Conservation (phyloP, 2,113 vertebrate genomes). For the Vulpes ferrilata region DNA sequence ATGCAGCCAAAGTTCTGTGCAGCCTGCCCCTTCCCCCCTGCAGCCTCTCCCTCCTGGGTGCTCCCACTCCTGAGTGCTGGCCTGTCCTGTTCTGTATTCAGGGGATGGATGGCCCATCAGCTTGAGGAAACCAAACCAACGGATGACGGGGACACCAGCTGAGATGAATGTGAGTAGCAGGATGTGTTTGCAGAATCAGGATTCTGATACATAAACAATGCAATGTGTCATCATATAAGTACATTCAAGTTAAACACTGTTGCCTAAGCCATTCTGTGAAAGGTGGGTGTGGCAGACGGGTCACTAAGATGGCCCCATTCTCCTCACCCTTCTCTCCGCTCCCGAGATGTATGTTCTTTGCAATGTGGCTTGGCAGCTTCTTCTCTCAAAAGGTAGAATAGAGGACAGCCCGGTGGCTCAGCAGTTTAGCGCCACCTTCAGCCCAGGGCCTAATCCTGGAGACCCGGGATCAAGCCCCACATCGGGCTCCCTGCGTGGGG, state of each 20-base stretch:
- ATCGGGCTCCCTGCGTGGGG: too few relatives aligned
- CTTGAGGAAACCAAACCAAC: not conserved
- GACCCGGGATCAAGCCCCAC: too few relatives aligned
- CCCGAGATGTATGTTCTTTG: not conserved
- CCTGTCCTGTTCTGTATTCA: not conserved
- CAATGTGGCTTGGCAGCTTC: not conserved
- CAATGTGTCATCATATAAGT: not conserved
- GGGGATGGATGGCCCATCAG: not conserved
- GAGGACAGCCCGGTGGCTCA: too few relatives aligned
- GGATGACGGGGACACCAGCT: not conserved
- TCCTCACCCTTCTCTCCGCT: not conserved
- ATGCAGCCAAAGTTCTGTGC: not conserved
- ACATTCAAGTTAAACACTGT: too few relatives aligned
- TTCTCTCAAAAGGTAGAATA: not conserved
- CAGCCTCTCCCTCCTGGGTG: not conserved
- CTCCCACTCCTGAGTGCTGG: too few relatives aligned
- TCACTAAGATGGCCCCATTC: fast-evolving
- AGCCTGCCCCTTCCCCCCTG: not conserved
- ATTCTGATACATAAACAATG: not conserved
- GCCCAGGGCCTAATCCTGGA: too few relatives aligned
- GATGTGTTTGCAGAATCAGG: not conserved
- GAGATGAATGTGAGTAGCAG: not conserved
- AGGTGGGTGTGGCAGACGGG: fast-evolving
- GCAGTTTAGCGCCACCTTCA: too few relatives aligned
- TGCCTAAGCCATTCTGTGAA: too few relatives aligned